Evolutionary conservation across 2,888 invertebrate species (phyloP).

Genomic region (Lucinisca nassula): DNA sequence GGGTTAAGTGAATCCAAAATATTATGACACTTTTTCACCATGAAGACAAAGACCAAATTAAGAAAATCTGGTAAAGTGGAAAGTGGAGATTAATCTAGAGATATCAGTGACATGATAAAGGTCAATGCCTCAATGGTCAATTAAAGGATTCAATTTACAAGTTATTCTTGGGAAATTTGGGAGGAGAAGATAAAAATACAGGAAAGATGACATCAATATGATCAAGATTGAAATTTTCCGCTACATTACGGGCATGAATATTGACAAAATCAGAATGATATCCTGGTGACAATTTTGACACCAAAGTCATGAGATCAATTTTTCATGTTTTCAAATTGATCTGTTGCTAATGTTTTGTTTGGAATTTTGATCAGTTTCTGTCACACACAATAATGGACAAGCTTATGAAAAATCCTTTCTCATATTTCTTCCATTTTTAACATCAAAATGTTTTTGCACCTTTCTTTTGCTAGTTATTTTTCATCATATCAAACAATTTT

Average conservation of each 20-base stretch:
- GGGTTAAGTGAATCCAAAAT: too few relatives aligned
- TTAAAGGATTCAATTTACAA: constrained; percentile 15
- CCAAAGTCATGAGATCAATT: constrained; percentile 7
- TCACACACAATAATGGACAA: too few relatives aligned
- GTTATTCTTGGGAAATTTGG: constrained; percentile 6
- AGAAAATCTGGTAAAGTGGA: too few relatives aligned
- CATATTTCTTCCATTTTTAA: background rate
- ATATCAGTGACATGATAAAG: constrained; percentile 1
- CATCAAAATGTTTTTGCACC: too few relatives aligned
- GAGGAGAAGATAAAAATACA: background rate
- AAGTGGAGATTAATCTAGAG: constrained; percentile 7
- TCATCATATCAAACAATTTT: background rate
- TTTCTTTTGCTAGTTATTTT: background rate
- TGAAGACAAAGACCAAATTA: background rate
- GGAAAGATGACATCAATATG: background rate
- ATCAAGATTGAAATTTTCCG: background rate
- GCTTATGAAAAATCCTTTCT: too few relatives aligned
- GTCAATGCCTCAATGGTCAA: background rate
- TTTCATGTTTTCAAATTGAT: background rate
- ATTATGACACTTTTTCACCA: background rate
- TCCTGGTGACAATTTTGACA: background rate
- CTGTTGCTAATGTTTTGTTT: background rate
- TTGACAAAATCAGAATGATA: background rate
- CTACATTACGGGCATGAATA: background rate
- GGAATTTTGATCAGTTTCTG: constrained; percentile 4